Evolutionary conservation across 2,113 vertebrate species (phyloP).

Genomic region (Rafetus swinhoei): DNA sequence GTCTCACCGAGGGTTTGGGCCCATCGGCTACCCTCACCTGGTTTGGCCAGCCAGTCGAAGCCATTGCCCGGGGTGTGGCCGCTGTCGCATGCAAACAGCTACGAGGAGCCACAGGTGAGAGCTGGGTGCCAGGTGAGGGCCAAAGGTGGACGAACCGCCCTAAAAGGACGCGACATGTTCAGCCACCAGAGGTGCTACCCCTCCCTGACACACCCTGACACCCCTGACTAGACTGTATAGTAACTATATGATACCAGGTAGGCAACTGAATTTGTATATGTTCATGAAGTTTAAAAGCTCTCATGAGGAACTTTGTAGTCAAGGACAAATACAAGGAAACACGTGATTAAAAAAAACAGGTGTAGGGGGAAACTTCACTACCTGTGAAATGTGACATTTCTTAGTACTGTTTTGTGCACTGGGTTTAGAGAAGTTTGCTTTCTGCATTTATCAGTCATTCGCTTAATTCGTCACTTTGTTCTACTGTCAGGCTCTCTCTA

Average conservation of each 20-base stretch:
- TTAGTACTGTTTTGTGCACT: constrained; percentile 2
- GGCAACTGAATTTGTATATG: constrained; percentile 66
- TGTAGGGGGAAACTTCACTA: not conserved
- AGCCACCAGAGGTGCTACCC: no score
- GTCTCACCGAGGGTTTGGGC: no score
- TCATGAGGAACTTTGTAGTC: constrained; percentile 50
- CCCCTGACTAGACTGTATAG: constrained; percentile 75
- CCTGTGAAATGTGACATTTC: constrained; percentile 17
- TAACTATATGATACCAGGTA: constrained; percentile 64
- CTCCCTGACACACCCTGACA: no score
- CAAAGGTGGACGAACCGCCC: no score
- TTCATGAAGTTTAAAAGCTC: constrained; percentile 53
- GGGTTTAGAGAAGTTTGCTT: not conserved
- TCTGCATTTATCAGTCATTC: constrained; percentile 46
- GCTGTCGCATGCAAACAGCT: no score
- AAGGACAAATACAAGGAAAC: constrained; percentile 39
- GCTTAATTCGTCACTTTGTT: constrained; percentile 45
- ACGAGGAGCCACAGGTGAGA: no score
- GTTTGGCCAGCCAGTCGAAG: no score
- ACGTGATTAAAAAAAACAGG: not conserved
- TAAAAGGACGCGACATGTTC: no score
- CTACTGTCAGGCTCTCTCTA: not conserved
- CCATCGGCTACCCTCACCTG: no score
- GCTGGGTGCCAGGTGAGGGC: no score
- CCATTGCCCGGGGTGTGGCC: no score